Conservation (phyloP, 2,113 vertebrate genomes). For the Gila orcuttii region DNA sequence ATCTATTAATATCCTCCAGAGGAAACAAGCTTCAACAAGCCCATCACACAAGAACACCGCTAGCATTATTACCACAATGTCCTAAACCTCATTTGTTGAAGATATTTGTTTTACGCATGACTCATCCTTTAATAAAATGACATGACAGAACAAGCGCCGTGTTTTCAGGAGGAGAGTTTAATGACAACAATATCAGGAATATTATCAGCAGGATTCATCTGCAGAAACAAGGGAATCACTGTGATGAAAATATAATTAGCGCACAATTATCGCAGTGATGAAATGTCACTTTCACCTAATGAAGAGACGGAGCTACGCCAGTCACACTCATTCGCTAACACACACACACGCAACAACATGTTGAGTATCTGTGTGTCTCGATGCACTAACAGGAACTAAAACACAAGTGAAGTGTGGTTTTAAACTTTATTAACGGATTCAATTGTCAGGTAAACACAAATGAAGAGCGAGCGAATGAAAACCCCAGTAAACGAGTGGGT, state of each 20-base stretch:
- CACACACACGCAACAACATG: too few species aligned
- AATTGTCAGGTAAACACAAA: background rate
- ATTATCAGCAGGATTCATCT: constrained; percentile 36
- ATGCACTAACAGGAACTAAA: background rate
- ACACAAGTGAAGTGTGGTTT: background rate
- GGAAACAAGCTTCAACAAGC: background rate
- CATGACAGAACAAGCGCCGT: background rate
- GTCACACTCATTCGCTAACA: constrained; percentile 61
- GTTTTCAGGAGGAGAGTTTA: background rate
- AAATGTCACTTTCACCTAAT: constrained; percentile 40
- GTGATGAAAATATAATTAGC: constrained; percentile 44
- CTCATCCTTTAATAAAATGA: background rate
- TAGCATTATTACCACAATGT: background rate
- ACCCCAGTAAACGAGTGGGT: background rate
- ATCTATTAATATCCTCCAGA: background rate
- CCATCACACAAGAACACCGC: background rate
- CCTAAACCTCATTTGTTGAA: background rate
- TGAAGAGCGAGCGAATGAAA: background rate
- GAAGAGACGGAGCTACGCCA: constrained; percentile 55
- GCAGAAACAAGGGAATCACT: constrained; percentile 2
- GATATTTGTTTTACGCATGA: background rate
- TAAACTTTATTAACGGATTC: background rate
- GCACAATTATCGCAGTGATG: constrained; percentile 56
- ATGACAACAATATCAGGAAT: background rate
- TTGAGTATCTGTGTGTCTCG: background rate